Evolutionary conservation across 2,888 invertebrate species (phyloP), one percentile per base, ranked within the genome.

Genomic region (Muschampia plurimacula): DNA sequence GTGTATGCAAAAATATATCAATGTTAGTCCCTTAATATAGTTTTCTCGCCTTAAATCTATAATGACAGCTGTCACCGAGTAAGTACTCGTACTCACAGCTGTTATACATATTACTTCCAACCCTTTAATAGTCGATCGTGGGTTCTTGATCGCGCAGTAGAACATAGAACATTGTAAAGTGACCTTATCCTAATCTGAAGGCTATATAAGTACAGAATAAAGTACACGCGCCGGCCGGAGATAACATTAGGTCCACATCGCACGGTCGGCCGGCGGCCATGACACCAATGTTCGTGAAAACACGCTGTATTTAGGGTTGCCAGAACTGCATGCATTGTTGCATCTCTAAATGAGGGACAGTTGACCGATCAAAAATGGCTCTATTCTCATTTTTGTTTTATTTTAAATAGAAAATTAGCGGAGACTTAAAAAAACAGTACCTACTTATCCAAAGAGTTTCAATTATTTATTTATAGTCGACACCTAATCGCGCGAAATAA

Each of bases 271-370:
- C 32, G 36, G 55, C 76, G 79, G 74, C 80, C 81, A 74, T 81
- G 81, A 80, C 81, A 80, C 76, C 78, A 78, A 76, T 80, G 77
- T 74, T 73, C 69, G 73, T 74, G 77, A 79, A 79, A 76, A 77
- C 77, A 77, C 74, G 74, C 74, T 39, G 64, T 15, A 15, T 52
- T 52, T 52, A 52, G 49, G 49, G 49, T 52, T 52, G 49, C 49
- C 49, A 52, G 49, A 52, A 15, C 5, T 46, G 46, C 13, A 46
- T 0, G 1, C 39, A 7, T 39, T 39, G 2, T 2, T 4, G 49
- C 1, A 15, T 8, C 2, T 8, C 2, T 46, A 46, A 6, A 15
- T 52, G 5, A 6, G 49, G 49, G 2, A n/a, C 5, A 2, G 3
- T 13, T 13, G 5, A 13, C 13, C 3, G 46, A 46, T 46, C 5